phyloP scores from a whole-genome alignment of 2,888 invertebrate genomes.

The Galerucella pusilla region DNA sequence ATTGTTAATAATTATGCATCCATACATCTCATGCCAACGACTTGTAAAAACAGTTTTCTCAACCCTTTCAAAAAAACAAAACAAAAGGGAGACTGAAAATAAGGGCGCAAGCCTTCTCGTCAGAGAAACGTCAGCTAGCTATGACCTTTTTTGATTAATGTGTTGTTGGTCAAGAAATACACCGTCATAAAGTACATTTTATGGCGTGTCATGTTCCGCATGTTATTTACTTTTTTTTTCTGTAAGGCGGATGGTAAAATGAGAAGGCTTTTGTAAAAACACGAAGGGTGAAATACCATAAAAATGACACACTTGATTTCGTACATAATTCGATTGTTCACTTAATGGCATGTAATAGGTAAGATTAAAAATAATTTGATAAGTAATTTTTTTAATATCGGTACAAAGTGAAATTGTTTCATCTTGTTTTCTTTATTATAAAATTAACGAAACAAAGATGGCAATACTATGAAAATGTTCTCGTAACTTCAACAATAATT shows the following conservation, averaged over 20 bases:
- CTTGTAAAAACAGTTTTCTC: not conserved
- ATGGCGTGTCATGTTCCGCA: conserved; percentile 41
- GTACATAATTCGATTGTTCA: not conserved
- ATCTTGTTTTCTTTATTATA: no score
- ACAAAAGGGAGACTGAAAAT: conserved; percentile 9
- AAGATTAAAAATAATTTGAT: not conserved
- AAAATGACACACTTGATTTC: conserved; percentile 14
- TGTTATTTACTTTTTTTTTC: conserved; percentile 40
- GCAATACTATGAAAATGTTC: no score
- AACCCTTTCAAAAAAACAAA: conserved; percentile 18
- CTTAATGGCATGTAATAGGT: not conserved
- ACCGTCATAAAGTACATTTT: conserved; percentile 61
- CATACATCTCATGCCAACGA: not conserved
- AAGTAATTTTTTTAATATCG: not conserved
- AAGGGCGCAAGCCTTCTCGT: conserved; percentile 32
- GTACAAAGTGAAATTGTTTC: not conserved
- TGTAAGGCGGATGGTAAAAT: conserved; percentile 24
- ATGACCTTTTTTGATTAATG: conserved; percentile 60
- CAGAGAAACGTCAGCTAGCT: conserved; percentile 32
- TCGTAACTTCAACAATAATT: no score
- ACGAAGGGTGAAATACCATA: conserved; percentile 14
- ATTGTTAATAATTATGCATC: no score
- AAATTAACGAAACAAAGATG: no score
- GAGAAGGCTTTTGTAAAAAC: conserved; percentile 28
- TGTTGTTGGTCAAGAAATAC: conserved; percentile 58